Evolutionary conservation across 1,140 invertebrate genomes (phyloP), one percentile per base, ranked within the genome.

Genomic region (Bombus soroeensis): DNA sequence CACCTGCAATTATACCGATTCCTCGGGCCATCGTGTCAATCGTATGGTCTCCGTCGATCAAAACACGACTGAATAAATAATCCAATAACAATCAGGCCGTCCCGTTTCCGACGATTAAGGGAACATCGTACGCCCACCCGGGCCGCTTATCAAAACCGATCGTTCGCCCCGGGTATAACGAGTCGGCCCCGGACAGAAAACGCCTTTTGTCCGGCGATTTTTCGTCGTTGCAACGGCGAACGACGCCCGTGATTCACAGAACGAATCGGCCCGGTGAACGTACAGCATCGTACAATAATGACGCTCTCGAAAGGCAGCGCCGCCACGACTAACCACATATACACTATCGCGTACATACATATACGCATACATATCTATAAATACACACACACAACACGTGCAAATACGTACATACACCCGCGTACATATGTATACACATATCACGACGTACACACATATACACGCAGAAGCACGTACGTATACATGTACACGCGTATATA

Each of bases 121-220:
- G 64, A 78, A 77, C 81, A 78, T 83, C 81, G n/a, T 32, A 70
- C 79, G 74, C 81, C 81, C 74, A 83, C 81, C 72, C 13, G 73
- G 32, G 4, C 10, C 79, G 47, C 62, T 83, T 83, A 83, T 83
- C 81, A 83, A 83, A 83, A 70, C 81, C 74, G 81, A 83, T 83
- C 81, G 81, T 66, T 53, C 43, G 72, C 32, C 22, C 32, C 28
- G 81, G 39, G 57, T 82, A 72, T 82, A 82, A 82, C 81, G 72
- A 82, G 81, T 41, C 74, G 43, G 73, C 34, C 10, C 59, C n/a
- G 81, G 57, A 83, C 72, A 83, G 74, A 62, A 75, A 66, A 83
- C 59, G 72, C 53, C 81, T 83, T 83, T 83, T 83, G 81, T 83
- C 81, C 59, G 59, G 34, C 34, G 73, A 83, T 83, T 83, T 83